These are phyloP conservation scores for Pseudotriccus pelzelni DNA, from an alignment of 2,797 vertebrate genomes.

Conservation along the genomic window DNA sequence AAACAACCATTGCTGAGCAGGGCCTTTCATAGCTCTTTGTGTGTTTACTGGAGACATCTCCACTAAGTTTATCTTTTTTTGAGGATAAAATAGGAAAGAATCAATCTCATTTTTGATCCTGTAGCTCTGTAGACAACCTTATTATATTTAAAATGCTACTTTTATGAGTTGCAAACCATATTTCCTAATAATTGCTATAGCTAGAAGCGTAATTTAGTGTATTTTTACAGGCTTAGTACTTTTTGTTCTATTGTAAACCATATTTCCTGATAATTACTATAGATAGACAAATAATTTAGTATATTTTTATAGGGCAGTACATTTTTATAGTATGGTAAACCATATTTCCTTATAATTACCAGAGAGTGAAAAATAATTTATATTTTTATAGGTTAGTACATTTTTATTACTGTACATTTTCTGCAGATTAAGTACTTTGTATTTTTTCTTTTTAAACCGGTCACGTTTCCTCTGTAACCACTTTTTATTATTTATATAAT, in stretches of 20 bases:
- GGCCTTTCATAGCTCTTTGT: background rate
- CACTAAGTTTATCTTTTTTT: background rate
- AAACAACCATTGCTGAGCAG: background rate
- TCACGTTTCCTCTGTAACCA: slow-evolving; percentile 59
- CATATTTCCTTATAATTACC: slow-evolving; percentile 73
- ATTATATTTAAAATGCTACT: slow-evolving; percentile 58
- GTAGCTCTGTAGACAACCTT: background rate
- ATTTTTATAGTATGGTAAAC: slow-evolving; percentile 71
- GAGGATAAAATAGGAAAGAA: background rate
- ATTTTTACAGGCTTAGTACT: slow-evolving; percentile 67
- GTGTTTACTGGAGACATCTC: background rate
- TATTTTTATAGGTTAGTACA: slow-evolving; percentile 73
- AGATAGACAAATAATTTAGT: slow-evolving; percentile 72
- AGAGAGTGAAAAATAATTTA: slow-evolving; percentile 70
- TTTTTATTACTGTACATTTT: slow-evolving; percentile 71
- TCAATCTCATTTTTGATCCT: slow-evolving; percentile 17
- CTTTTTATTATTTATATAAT: slow-evolving; percentile 75
- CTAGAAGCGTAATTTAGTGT: slow-evolving; percentile 60
- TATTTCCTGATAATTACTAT: slow-evolving; percentile 73
- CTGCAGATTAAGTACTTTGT: slow-evolving; percentile 58
- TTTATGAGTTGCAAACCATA: slow-evolving; percentile 46
- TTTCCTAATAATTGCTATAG: slow-evolving; percentile 55
- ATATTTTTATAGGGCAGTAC: slow-evolving; percentile 69
- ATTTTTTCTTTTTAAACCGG: slow-evolving; percentile 65
- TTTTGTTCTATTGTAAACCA: slow-evolving; percentile 68